phyloP scores from a whole-genome alignment of 2,113 vertebrate genomes.

The Microtus richardsoni region DNA sequence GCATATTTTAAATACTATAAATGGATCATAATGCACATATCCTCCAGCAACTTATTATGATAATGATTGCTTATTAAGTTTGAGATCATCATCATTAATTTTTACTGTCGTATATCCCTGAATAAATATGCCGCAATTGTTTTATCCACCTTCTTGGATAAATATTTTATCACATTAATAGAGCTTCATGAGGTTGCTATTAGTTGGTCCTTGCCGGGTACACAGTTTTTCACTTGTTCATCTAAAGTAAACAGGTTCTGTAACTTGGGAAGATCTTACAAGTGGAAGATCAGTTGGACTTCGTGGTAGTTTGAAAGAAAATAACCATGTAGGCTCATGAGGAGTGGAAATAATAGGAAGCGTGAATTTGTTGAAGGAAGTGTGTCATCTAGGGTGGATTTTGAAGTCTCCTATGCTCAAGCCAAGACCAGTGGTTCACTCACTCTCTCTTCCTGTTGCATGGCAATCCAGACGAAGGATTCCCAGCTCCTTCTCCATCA shows the following conservation, averaged over 20 bases:
- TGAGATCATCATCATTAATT: constrained; percentile 52
- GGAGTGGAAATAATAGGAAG: background rate
- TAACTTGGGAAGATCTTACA: background rate
- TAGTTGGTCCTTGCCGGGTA: background rate
- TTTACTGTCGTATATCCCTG: constrained; percentile 1
- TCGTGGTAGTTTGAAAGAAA: background rate
- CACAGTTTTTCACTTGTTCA: background rate
- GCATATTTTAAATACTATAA: background rate
- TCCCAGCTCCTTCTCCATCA: background rate
- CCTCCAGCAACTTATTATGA: background rate
- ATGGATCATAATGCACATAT: background rate
- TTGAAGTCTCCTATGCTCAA: background rate
- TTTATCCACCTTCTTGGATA: constrained; percentile 7
- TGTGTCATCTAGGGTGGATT: too few relatives aligned
- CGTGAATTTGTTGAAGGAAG: background rate
- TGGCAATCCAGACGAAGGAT: background rate
- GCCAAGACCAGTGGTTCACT: background rate
- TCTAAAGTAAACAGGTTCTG: background rate
- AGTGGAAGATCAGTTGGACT: constrained; percentile 2
- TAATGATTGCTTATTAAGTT: constrained; percentile 8
- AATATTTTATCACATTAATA: constrained; percentile 41
- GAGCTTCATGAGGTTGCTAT: background rate
- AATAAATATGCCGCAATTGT: background rate
- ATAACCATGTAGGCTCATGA: background rate
- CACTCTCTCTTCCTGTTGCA: background rate